Percentiles rank a stretch among this genome's conserved stretches.
phyloP scores from a whole-genome alignment of 1,140 invertebrate species.

The Brachionus asplanchnoidis region DNA sequence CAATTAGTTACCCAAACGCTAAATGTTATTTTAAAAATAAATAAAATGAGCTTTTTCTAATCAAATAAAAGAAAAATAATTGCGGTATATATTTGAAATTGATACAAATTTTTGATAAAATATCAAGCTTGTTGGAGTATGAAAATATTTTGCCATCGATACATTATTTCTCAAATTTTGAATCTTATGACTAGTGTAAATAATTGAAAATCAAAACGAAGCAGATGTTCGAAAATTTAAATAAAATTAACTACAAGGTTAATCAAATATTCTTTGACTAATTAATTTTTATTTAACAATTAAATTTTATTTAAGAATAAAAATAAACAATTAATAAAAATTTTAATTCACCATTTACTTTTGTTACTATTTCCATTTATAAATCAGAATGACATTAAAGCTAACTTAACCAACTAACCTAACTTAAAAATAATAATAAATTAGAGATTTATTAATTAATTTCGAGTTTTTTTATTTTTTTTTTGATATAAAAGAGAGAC shows the following conservation, averaged over 20 bases:
- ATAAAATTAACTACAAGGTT: not conserved
- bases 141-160: not conserved
- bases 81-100: not conserved
- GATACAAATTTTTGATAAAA: not conserved
- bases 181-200: not conserved
- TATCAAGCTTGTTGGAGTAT: not conserved
- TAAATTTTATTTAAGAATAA: too few relatives aligned
- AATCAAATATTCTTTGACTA: too few relatives aligned
- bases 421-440: too few relatives aligned
- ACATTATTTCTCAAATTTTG: not conserved
- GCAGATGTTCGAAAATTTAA: not conserved
- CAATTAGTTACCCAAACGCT: not conserved
- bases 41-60: not conserved
- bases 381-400: too few relatives aligned
- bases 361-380: too few relatives aligned
- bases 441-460: too few relatives aligned
- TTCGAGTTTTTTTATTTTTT: too few relatives aligned
- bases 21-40: not conserved
- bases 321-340: too few relatives aligned
- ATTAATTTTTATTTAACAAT: too few relatives aligned
- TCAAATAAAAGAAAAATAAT: not conserved
- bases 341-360: too few relatives aligned
- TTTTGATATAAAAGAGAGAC: too few relatives aligned
- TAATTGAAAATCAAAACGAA: not conserved
- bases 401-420: too few relatives aligned